These are phyloP conservation scores for Rhabdophis nuchalis DNA, from an alignment of 2,797 vertebrate genomes.

Conservation along the genomic window DNA sequence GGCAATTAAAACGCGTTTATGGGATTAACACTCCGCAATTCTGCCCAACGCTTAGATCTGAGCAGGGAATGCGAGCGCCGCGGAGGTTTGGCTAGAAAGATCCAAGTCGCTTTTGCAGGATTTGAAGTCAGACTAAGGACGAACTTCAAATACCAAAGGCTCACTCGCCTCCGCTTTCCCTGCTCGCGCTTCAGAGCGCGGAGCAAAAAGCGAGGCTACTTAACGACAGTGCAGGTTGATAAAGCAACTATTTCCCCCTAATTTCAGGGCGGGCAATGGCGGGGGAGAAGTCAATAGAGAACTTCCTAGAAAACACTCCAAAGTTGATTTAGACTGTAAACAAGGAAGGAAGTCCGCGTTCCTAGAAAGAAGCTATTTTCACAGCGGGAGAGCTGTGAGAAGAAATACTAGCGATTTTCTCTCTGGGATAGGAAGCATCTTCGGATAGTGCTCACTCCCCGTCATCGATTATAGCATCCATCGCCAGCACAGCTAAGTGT, in stretches of 20 bases:
- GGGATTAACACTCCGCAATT: constrained; percentile 3
- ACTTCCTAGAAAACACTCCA: constrained; percentile 23
- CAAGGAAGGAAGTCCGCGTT: constrained; percentile 1
- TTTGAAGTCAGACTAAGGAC: constrained; percentile 11
- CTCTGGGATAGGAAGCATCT: neutral
- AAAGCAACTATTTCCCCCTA: constrained; percentile 25
- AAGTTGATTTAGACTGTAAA: constrained; percentile 44
- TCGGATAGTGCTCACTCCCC: neutral
- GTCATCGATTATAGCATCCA: neutral
- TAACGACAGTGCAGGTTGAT: constrained; percentile 22
- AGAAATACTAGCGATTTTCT: neutral
- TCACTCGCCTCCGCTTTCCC: neutral
- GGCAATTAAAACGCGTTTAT: neutral
- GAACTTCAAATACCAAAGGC: neutral
- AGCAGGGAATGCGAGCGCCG: neutral
- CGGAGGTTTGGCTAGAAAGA: neutral
- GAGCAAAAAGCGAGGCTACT: neutral
- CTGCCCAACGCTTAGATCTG: neutral
- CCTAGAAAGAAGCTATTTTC: neutral
- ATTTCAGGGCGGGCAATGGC: constrained; percentile 24
- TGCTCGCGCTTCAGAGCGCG: neutral
- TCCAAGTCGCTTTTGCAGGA: neutral
- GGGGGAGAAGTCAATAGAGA: constrained; percentile 13
- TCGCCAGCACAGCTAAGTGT: neutral
- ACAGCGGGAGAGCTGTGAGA: neutral